These are phyloP conservation scores for Hydrotaea diabolus DNA, from an alignment of 2,888 invertebrate species.

Conservation along the genomic window DNA sequence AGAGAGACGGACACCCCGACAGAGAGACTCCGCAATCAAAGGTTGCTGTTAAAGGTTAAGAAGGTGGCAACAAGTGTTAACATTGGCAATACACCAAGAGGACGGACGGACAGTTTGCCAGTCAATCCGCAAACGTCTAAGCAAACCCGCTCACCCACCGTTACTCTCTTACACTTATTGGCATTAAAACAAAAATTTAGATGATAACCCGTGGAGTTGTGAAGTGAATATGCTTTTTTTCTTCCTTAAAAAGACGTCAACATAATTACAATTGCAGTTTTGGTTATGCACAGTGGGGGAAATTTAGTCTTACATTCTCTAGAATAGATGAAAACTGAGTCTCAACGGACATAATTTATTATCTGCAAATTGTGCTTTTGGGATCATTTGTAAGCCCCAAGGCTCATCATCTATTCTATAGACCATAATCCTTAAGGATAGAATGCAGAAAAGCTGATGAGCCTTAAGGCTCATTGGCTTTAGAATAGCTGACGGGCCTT, in stretches of 20 bases:
- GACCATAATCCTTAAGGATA: too few relatives aligned
- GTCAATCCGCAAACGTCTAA: background rate
- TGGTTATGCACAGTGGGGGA: background rate
- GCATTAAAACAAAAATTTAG: background rate
- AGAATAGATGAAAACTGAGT: too few relatives aligned
- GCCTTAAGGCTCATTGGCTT: too few relatives aligned
- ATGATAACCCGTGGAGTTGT: background rate
- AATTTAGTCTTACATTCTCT: too few relatives aligned
- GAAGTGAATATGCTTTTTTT: background rate
- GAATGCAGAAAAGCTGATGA: too few relatives aligned
- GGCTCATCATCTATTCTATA: too few relatives aligned
- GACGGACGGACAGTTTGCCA: background rate
- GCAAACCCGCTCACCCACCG: background rate
- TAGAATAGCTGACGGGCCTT: too few relatives aligned
- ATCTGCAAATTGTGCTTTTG: too few relatives aligned
- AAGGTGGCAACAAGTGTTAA: conserved; percentile 13
- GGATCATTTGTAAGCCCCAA: too few relatives aligned
- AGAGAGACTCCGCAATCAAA: background rate
- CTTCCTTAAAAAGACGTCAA: background rate
- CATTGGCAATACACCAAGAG: background rate
- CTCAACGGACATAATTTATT: too few relatives aligned
- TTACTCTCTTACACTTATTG: background rate
- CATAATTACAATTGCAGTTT: background rate
- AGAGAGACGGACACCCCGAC: background rate
- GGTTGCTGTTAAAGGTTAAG: conserved; percentile 5